These are phyloP conservation scores for Lasius fuliginosus DNA, from an alignment of 2,888 invertebrate genomes.

Conservation along the genomic window DNA sequence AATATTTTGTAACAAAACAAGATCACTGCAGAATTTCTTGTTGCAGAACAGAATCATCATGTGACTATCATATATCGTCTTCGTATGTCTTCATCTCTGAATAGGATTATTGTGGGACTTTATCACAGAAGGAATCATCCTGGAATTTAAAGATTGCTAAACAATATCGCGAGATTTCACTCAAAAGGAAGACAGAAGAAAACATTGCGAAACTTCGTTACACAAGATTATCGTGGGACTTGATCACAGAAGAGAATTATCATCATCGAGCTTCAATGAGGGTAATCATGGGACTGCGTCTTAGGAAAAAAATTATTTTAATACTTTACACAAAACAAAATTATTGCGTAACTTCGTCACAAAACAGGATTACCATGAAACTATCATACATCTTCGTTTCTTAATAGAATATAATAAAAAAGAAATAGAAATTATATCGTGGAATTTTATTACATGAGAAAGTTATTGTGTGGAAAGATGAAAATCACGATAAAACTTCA, in stretches of 20 bases:
- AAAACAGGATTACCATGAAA: not conserved
- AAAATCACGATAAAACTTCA: not conserved
- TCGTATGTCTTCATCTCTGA: not conserved
- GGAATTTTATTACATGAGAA: not conserved
- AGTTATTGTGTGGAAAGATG: not conserved
- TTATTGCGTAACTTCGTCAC: too few relatives aligned
- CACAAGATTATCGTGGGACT: not conserved
- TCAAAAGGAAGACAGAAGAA: too few relatives aligned
- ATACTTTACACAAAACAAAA: too few relatives aligned
- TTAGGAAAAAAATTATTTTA: too few relatives aligned
- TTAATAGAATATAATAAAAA: not conserved
- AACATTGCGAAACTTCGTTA: not conserved
- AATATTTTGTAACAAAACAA: not conserved
- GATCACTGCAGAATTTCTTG: slow-evolving; percentile 1
- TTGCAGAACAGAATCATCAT: not conserved
- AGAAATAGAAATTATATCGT: not conserved
- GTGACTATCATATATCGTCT: too few relatives aligned
- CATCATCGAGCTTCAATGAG: not conserved
- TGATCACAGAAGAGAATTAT: not conserved
- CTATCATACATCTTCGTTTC: not conserved
- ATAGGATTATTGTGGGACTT: not conserved
- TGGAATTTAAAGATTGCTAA: not conserved
- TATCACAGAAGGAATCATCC: not conserved
- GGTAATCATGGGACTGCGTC: too few relatives aligned
- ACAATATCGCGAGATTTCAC: too few relatives aligned